These are phyloP conservation scores for Dione juno DNA, from an alignment of 2,888 invertebrate genomes.

Conservation along the genomic window DNA sequence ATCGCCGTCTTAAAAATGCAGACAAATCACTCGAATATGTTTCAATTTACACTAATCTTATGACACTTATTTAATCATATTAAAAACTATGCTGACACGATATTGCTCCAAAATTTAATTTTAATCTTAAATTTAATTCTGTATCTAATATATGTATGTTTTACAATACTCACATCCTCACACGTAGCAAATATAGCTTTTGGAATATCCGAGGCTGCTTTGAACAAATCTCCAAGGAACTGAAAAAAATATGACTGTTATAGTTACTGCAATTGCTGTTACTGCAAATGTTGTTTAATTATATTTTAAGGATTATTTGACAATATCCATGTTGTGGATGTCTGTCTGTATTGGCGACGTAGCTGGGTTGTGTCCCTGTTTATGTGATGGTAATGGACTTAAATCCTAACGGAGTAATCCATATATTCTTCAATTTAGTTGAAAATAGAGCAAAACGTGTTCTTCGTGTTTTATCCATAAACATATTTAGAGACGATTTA, in stretches of 20 bases:
- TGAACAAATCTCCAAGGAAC: constrained; percentile 1
- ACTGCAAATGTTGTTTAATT: not conserved
- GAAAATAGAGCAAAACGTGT: not conserved
- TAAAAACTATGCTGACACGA: not conserved
- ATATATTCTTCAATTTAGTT: not conserved
- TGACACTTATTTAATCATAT: too few relatives aligned
- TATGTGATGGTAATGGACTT: not conserved
- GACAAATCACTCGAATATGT: too few relatives aligned
- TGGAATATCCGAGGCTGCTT: constrained; percentile 35
- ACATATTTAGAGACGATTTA: not conserved
- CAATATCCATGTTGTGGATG: not conserved
- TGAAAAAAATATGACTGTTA: constrained; percentile 8
- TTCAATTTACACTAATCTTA: too few relatives aligned
- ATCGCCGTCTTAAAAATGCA: too few relatives aligned
- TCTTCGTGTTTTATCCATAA: not conserved
- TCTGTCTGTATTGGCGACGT: not conserved
- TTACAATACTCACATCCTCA: constrained; percentile 37
- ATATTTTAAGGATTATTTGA: not conserved
- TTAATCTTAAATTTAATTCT: not conserved
- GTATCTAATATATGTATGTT: not conserved
- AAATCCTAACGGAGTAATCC: not conserved
- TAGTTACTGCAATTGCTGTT: not conserved
- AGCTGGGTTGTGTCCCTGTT: not conserved
- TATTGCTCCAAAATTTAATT: too few relatives aligned
- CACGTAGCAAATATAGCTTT: constrained; percentile 32